Percentiles rank a stretch among this genome's conserved stretches.
phyloP scores from a whole-genome alignment of 2,888 invertebrate species.

The Chaetogeoica ovagalla region DNA sequence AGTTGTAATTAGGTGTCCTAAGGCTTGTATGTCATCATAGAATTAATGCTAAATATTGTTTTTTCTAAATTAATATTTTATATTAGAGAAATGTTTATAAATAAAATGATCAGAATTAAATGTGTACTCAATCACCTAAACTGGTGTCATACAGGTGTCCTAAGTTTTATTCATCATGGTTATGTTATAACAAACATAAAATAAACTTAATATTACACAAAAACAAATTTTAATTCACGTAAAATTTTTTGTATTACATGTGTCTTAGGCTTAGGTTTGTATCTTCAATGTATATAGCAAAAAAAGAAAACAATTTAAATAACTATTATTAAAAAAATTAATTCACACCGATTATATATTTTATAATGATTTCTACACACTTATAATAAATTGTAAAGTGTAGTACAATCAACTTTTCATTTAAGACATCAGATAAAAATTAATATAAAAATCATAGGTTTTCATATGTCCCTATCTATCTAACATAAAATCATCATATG shows the following conservation, averaged over 20 bases:
- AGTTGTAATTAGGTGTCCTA: slow-evolving; percentile 35
- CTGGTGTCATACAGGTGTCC: slow-evolving; percentile 19
- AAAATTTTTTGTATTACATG: too few species aligned
- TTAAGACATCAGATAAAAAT: background rate
- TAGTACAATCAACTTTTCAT: background rate
- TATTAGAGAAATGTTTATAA: background rate
- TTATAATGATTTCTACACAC: too few species aligned
- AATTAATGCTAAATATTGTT: background rate
- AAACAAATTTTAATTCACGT: background rate
- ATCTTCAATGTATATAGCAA: too few species aligned
- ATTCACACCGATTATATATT: too few species aligned
- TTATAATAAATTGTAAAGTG: too few species aligned
- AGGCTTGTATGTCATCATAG: slow-evolving; percentile 14
- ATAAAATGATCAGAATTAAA: background rate
- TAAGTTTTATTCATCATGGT: slow-evolving; percentile 23
- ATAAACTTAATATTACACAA: background rate
- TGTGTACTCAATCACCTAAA: slow-evolving; percentile 2
- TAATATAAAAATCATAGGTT: background rate
- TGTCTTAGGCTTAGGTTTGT: too few species aligned
- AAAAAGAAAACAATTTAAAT: too few species aligned
- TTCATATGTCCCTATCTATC: slow-evolving; percentile 38
- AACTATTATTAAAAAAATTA: too few species aligned
- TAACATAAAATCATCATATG: slow-evolving; percentile 4
- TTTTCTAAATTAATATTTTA: background rate
- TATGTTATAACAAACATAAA: background rate